phyloP scores from a whole-genome alignment of 2,888 invertebrate species.

The Sarcophaga carnaria region DNA sequence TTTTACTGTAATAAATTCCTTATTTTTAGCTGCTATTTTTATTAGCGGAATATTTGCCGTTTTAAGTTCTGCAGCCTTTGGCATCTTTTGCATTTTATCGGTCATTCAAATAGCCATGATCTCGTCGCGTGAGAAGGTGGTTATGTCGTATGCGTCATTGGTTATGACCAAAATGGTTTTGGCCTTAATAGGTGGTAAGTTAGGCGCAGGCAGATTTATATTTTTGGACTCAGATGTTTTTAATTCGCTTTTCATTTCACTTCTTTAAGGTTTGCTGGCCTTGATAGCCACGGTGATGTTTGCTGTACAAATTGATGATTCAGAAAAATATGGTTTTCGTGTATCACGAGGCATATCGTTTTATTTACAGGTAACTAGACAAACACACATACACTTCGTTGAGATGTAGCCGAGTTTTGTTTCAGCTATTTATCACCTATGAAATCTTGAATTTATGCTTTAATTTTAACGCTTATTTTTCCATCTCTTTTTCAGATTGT shows the following conservation, averaged over 20 bases:
- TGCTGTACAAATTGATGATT: slow-evolving; percentile 92
- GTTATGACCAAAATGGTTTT: slow-evolving; percentile 91
- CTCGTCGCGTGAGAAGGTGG: slow-evolving; percentile 90
- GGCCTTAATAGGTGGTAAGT: slow-evolving; percentile 90
- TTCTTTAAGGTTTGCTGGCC: slow-evolving; percentile 87
- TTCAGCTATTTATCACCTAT: too few species aligned
- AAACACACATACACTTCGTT: too few species aligned
- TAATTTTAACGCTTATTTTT: neutral
- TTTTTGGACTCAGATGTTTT: neutral
- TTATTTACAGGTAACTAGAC: slow-evolving; percentile 89
- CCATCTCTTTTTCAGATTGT: slow-evolving; percentile 86
- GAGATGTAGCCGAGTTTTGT: too few species aligned
- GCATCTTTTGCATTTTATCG: slow-evolving; percentile 89
- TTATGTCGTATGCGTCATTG: slow-evolving; percentile 89
- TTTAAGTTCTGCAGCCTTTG: slow-evolving; percentile 88
- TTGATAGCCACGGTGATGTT: slow-evolving; percentile 92
- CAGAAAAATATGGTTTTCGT: slow-evolving; percentile 87
- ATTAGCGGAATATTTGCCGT: slow-evolving; percentile 91
- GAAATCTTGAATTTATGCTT: neutral
- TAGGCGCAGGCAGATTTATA: neutral
- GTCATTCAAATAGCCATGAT: slow-evolving; percentile 94
- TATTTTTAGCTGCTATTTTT: slow-evolving; percentile 88
- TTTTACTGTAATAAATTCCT: neutral
- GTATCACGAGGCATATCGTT: slow-evolving; percentile 91
- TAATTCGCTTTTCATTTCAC: neutral